Conservation (phyloP, 1,140 invertebrate genomes). For the Heterodera schachtii region DNA sequence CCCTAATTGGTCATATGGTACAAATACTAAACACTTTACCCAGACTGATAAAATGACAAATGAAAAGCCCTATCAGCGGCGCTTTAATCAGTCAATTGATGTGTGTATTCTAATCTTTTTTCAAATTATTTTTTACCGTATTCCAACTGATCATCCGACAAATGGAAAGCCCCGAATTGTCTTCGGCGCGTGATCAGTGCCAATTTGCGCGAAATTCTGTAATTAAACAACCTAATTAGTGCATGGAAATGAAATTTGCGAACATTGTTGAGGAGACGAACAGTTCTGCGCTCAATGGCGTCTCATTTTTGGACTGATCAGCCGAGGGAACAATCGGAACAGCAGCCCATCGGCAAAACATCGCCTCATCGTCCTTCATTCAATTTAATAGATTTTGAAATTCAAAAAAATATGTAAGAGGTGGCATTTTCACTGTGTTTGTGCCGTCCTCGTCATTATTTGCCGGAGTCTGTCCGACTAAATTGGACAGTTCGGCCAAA, state of each 20-base stretch:
- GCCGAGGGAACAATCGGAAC: constrained; percentile 30
- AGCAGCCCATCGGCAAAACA: constrained; percentile 50
- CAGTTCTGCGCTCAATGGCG: not conserved
- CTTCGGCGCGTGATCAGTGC: constrained; percentile 45
- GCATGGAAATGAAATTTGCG: not conserved
- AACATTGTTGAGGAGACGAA: constrained; percentile 41
- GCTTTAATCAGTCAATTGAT: too few species aligned
- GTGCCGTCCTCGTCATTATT: not conserved
- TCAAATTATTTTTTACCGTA: constrained; percentile 25
- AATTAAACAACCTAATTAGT: not conserved
- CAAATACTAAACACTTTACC: too few species aligned
- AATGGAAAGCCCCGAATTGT: constrained; percentile 36
- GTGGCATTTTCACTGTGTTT: not conserved
- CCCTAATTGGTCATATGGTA: too few species aligned
- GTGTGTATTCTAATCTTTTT: too few species aligned
- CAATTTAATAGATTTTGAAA: too few species aligned
- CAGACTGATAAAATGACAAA: too few species aligned
- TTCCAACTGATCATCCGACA: constrained; percentile 53
- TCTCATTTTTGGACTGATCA: not conserved
- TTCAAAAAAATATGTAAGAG: not conserved
- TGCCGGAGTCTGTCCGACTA: not conserved
- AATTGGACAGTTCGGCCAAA: not conserved
- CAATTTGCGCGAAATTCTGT: constrained; percentile 50
- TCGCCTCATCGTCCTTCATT: constrained; percentile 13
- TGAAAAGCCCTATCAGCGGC: too few species aligned